Evolutionary conservation across 2,797 vertebrate species (phyloP).

Genomic region (Macropodus opercularis): DNA sequence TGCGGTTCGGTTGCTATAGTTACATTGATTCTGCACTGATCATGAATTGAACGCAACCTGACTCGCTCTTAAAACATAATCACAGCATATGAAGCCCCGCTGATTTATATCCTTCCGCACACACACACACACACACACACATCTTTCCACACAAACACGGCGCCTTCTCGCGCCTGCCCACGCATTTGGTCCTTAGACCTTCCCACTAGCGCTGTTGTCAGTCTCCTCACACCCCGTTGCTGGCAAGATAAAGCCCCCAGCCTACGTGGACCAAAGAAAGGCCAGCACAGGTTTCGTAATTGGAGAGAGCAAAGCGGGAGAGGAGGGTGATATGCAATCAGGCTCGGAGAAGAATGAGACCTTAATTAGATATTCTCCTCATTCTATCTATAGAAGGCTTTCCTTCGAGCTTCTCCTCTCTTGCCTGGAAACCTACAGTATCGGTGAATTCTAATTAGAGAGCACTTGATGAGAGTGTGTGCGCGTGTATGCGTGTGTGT

Average conservation of each 20-base stretch:
- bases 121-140: conserved; percentile 4
- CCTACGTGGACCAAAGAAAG: conserved; percentile 62
- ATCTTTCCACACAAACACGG: no score
- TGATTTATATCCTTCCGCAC: conserved; percentile 13
- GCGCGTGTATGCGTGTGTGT: no score
- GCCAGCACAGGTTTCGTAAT: conserved; percentile 67
- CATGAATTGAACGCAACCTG: conserved; percentile 15
- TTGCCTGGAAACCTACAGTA: conserved; percentile 57
- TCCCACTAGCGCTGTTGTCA: conserved; percentile 56
- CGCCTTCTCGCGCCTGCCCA: conserved; percentile 58
- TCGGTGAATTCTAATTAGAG: conserved; percentile 78
- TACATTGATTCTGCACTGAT: conserved; percentile 9
- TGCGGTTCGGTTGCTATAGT: conserved; percentile 3
- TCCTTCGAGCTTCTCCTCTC: conserved; percentile 48
- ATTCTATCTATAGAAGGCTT: conserved; percentile 69
- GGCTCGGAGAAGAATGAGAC: conserved; percentile 65
- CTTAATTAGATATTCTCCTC: conserved; percentile 79
- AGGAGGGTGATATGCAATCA: conserved; percentile 58
- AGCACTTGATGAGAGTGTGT: conserved; percentile 71
- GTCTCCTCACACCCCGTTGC: conserved; percentile 67
- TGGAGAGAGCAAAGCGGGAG: conserved; percentile 56
- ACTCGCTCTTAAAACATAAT: conserved; percentile 15
- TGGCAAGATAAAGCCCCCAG: conserved; percentile 56
- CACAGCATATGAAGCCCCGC: background rate
- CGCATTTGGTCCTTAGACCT: conserved; percentile 59